These are phyloP conservation scores for Crocuta crocuta DNA, from an alignment of 2,113 vertebrate species.

Conservation along the genomic window DNA sequence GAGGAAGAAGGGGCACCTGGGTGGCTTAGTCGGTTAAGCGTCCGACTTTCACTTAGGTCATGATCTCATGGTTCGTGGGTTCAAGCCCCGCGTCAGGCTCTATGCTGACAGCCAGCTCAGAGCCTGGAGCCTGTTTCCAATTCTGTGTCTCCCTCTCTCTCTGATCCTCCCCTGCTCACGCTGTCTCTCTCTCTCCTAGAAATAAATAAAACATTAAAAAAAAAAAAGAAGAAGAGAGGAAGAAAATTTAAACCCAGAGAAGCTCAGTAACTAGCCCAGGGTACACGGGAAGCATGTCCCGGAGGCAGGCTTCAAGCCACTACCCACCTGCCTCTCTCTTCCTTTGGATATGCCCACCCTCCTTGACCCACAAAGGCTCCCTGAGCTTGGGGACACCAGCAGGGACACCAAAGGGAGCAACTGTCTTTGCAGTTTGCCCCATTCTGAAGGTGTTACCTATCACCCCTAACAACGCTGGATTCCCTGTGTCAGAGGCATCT, in stretches of 20 bases:
- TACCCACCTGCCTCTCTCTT: neutral
- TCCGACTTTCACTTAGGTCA: no score
- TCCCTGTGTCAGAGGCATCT: neutral
- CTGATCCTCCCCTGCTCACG: no score
- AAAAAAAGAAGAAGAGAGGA: neutral
- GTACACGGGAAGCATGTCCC: neutral
- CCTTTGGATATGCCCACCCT: neutral
- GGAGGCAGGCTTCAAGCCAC: neutral
- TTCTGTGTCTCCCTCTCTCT: no score
- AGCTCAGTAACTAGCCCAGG: neutral
- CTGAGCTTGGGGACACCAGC: neutral
- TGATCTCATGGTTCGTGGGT: no score
- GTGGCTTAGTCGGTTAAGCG: no score
- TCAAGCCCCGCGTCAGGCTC: no score
- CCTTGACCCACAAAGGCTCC: neutral
- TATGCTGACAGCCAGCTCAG: no score
- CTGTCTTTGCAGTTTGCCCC: neutral
- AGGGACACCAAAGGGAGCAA: neutral
- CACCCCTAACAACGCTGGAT: fast-evolving
- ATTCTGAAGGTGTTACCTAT: neutral
- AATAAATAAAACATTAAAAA: no score
- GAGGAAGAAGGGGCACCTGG: neutral
- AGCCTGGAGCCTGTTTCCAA: no score
- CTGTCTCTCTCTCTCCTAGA: no score
- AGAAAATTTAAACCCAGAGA: neutral